Base-by-base conservation (phyloP, 1,140 invertebrate genomes). In the Linepithema humile region DNA sequence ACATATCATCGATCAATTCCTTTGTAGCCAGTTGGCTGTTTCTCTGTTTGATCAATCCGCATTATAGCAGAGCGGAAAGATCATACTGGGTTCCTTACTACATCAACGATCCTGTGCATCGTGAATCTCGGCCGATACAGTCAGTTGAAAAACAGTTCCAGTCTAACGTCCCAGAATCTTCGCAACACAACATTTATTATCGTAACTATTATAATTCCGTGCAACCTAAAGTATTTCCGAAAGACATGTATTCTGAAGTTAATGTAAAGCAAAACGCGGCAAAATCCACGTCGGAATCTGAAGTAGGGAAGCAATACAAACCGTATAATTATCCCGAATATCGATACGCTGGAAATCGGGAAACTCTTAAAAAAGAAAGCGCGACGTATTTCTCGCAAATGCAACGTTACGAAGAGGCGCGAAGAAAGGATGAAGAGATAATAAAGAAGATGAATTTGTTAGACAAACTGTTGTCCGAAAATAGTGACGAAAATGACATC, bases 371-470 rank as follows among this genome's bases (percentile, higher is more conserved):
- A 20, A 23, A 78, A 20, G 32, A 69, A 38, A 78, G 12, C 1
- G 32, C 17, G 15, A 6, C 20, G 5, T 32, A 5, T 29, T 40
- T 32, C 3, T 23, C 53, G 53, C 20, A 29, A 2, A 7, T 38
- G 12, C 60, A 53, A 12, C 32, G 23, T 23, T 15, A 23, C 2
- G 0, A 67, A 15, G 26, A 57, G 9, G 7, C 0, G 7, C 29
- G 29, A 57, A 32, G 1, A 15, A 60, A 17, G 0, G 74, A 84
- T 0, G 6, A 82, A 3, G 82, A 78, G 10, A 64, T 86, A 1
- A 15, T 17, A 0, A 40, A 59, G 15, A 89, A 84, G 9, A 84
- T 86, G 70, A 86, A 29, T 1, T 6, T 70, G 2, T 48, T 88
- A 1, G 73, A 84, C 7, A 69, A 65, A 32, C 2, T 88, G 0